These are phyloP conservation scores for Psittacus erithacus DNA, from an alignment of 2,113 vertebrate genomes.

Conservation along the genomic window DNA sequence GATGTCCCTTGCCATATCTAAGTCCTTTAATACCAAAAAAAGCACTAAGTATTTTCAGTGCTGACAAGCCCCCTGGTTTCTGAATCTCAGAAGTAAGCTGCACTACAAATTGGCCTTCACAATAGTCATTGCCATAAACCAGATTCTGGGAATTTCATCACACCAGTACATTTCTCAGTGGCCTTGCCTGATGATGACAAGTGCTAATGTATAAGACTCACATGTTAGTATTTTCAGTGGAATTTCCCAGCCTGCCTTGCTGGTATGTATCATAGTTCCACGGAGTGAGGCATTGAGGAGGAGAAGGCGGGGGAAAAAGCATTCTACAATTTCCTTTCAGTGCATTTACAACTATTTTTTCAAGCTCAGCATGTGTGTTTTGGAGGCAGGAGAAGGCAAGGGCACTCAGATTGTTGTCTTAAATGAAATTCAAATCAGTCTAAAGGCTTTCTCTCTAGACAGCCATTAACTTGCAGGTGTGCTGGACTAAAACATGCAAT, in stretches of 20 bases:
- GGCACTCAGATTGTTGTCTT: conserved; percentile 9
- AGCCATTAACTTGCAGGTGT: conserved; percentile 54
- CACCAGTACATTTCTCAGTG: not conserved
- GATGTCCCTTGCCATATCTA: not conserved
- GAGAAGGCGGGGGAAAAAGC: not conserved
- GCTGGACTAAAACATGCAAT: not conserved
- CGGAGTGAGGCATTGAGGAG: not conserved
- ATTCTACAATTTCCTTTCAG: conserved; percentile 58
- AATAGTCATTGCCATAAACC: not conserved
- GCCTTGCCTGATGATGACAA: not conserved
- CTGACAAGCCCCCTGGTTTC: not conserved
- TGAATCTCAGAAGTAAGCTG: not conserved
- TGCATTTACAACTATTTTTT: conserved; percentile 57
- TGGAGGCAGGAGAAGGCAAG: conserved; percentile 35
- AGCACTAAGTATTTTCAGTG: not conserved
- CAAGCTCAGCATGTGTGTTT: conserved; percentile 38
- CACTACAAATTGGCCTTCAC: not conserved
- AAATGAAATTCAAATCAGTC: conserved; percentile 57
- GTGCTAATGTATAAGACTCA: not conserved
- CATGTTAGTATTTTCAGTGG: conserved; percentile 8
- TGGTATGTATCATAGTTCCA: not conserved
- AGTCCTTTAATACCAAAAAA: not conserved
- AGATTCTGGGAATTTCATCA: not conserved
- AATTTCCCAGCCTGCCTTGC: conserved; percentile 36
- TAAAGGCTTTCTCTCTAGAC: conserved; percentile 35